Evolutionary conservation across 1,140 invertebrate species (phyloP), one percentile per base, ranked within the genome.

Genomic region (Idris sp.): DNA sequence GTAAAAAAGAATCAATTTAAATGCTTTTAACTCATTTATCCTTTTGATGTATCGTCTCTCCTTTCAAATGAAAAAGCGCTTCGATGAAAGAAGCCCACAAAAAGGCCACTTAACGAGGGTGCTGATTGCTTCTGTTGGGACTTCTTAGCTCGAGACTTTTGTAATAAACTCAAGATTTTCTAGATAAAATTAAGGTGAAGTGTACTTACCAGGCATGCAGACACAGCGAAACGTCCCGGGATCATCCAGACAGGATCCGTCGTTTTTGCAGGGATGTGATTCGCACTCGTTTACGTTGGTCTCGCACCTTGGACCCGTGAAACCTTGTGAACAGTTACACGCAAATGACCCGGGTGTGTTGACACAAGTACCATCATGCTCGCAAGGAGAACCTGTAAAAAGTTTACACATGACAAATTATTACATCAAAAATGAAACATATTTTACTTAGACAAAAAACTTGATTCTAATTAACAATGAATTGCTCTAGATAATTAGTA

Each of bases 141-240:
- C n/a, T n/a, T n/a, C n/a, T n/a, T n/a, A n/a, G n/a, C n/a, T n/a
- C n/a, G n/a, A n/a, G n/a, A n/a, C n/a, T n/a, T n/a, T n/a, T n/a
- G n/a, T n/a, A n/a, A n/a, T n/a, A n/a, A n/a, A n/a, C n/a, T n/a
- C n/a, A n/a, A n/a, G n/a, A n/a, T n/a, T n/a, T n/a, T n/a, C n/a
- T n/a, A n/a, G n/a, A n/a, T n/a, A n/a, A n/a, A n/a, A n/a, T n/a
- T n/a, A n/a, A n/a, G n/a, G n/a, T n/a, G n/a, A n/a, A n/a, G n/a
- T n/a, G n/a, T n/a, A 84, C 91, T 92, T 90, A 97, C 96, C 96
- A 84, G 96, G 96, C 96, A 98, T 98, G 85, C 97, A 99, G 79
- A 97, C 95, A 81, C 96, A 98, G 74, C 96, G 89, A 88, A 97
- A 97, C 3, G 95, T 97, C 2, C 96, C 96, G n/a, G 95, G 94